These are phyloP conservation scores for Apaloderma vittatum DNA, from an alignment of 2,113 vertebrate genomes.

Conservation along the genomic window DNA sequence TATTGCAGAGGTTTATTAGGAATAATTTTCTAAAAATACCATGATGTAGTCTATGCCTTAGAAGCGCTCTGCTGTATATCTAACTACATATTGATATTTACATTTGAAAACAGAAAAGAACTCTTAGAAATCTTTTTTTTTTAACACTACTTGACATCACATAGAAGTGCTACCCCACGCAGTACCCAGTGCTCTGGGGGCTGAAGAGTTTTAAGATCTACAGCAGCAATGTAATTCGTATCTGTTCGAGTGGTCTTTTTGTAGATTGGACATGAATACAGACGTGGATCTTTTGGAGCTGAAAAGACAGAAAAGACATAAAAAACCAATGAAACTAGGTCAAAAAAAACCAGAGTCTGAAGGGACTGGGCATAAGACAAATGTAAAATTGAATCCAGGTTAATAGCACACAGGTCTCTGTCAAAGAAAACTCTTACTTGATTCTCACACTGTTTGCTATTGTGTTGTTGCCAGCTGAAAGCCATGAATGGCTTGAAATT, in stretches of 20 bases:
- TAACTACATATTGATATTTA: not conserved
- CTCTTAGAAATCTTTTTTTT: not conserved
- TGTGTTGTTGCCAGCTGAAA: not conserved
- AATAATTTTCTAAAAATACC: not conserved
- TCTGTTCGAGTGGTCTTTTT: conserved; percentile 91
- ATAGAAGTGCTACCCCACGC: conserved; percentile 92
- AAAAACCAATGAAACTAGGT: not conserved
- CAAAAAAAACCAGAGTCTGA: not conserved
- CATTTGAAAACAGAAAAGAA: not conserved
- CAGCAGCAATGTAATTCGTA: conserved; percentile 87
- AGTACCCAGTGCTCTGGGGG: conserved; percentile 93
- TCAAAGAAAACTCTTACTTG: not conserved
- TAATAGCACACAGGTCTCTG: not conserved
- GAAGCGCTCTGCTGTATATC: not conserved
- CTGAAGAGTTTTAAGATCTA: conserved; percentile 86
- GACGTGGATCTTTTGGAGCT: conserved; percentile 84
- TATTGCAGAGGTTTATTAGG: not conserved
- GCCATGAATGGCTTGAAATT: not conserved
- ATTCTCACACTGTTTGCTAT: not conserved
- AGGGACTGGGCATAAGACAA: not conserved
- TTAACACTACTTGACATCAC: conserved; percentile 88
- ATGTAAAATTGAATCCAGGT: not conserved
- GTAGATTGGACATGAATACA: conserved; percentile 93
- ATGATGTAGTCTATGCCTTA: not conserved
- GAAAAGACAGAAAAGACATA: not conserved